Base-by-base conservation (phyloP, 2,888 invertebrate species). In the Eubasilissa splendida region DNA sequence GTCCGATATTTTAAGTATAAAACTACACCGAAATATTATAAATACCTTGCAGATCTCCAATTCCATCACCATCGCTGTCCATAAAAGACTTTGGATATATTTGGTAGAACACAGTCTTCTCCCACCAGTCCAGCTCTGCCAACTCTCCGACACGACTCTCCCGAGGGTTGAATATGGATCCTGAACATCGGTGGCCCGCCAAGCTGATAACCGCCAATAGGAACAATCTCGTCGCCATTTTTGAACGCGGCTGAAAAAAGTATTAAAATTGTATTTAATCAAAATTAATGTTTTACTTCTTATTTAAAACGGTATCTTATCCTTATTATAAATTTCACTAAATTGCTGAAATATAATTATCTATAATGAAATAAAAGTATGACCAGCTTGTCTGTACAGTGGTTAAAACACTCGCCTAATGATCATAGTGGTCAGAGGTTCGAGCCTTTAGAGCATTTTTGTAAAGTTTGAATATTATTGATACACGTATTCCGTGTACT, bases 41-140 rank as follows among this genome's bases (percentile, higher is more conserved):
- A 22, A 10, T 77, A 81, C 81, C 81, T 56, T 89, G 90, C 1
- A 93, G 84, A 85, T 93, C 93, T 2, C 93, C 93, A 22, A 95
- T 89, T 0, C 96, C 96, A 87, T 96, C 95, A 0, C 93, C 93
- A 86, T 95, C 88, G 80, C 93, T 93, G 86, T 97, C 97, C 87
- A 92, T 92, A 88, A 95, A 97, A 4, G 96, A 95, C 84, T 94
- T 91, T 0, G 95, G 94, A 86, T 95, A 95, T 75, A 96, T 93
- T 87, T 96, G 95, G 87, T 97, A 97, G 85, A 95, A 92, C 11
- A 93, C 91, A 1, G 94, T 92, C 12, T 92, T 93, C 85, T 95
- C 92, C 94, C 95, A 96, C 97, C 97, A 97, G 81, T 92, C 91
- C 12, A 70, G 4, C 8, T 52, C 53, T 53, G n/a, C 14, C 2